These are phyloP conservation scores for Campoplex nolae DNA, from an alignment of 2,888 invertebrate genomes.

Conservation along the genomic window DNA sequence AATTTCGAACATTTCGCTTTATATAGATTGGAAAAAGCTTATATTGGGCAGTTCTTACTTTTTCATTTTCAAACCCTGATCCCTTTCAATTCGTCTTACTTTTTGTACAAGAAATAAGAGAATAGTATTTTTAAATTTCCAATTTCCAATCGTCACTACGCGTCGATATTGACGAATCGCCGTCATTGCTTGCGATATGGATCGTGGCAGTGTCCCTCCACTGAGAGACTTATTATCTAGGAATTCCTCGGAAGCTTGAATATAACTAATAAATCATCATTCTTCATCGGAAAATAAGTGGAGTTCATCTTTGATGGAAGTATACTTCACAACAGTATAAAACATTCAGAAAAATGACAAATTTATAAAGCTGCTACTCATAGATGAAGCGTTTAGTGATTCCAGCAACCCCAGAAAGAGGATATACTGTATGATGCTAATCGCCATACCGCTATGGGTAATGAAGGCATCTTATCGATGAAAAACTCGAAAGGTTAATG, in stretches of 20 bases:
- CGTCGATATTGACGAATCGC: conserved; percentile 45
- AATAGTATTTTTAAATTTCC: no score
- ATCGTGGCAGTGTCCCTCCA: not conserved
- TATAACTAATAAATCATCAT: no score
- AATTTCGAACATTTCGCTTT: no score
- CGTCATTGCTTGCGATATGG: not conserved
- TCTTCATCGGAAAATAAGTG: no score
- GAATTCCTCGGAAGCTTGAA: no score
- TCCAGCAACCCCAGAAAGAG: conserved; percentile 29
- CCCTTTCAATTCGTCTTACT: no score
- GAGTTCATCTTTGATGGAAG: no score
- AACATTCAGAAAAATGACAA: conserved; percentile 24
- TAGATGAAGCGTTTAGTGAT: conserved; percentile 57
- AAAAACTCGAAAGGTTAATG: conserved; percentile 76
- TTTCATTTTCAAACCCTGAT: no score
- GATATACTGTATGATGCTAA: conserved; percentile 31
- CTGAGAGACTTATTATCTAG: not conserved
- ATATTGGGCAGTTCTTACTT: no score
- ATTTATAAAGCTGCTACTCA: conserved; percentile 34
- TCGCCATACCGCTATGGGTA: conserved; percentile 57
- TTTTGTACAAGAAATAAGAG: no score
- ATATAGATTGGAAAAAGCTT: no score
- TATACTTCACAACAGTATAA: not conserved
- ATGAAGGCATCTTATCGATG: conserved; percentile 65
- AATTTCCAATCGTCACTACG: not conserved